A percentile compares a stretch with the other conserved stretches of the same genome.
phyloP scores from a whole-genome alignment of 1,140 invertebrate genomes.

The Nasonia longicornis region DNA sequence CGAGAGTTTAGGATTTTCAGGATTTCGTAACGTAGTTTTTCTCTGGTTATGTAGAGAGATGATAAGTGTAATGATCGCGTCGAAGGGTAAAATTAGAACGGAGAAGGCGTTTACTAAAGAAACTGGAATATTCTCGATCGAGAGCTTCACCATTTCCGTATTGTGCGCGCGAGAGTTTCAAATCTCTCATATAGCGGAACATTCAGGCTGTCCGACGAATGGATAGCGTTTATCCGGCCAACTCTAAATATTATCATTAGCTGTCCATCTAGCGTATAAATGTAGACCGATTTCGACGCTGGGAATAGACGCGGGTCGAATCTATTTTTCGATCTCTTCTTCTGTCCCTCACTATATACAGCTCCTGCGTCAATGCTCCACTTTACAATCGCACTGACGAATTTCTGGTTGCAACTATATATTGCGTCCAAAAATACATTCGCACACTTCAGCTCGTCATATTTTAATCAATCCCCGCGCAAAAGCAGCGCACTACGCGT shows the following conservation, averaged over 20 bases:
- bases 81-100: too few species aligned
- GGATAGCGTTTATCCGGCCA: background rate
- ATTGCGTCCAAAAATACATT: background rate
- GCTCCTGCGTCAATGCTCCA: too few species aligned
- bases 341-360: background rate
- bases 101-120: too few species aligned
- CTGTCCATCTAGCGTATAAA: background rate
- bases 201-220: background rate
- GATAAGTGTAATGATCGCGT: too few species aligned
- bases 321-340: background rate
- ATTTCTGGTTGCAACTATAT: background rate
- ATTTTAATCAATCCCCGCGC: background rate
- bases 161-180: too few species aligned
- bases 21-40: too few species aligned
- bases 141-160: too few species aligned
- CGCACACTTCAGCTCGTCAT: background rate
- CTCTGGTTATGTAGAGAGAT: too few species aligned
- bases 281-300: background rate
- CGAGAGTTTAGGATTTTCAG: too few species aligned
- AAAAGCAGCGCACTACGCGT: background rate
- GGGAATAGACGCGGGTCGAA: background rate
- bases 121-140: too few species aligned
- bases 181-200: too few species aligned
- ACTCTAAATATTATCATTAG: slow-evolving; percentile 4
- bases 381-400: background rate